Base-by-base conservation (phyloP, 2,888 invertebrate species). In the Aphidoletes aphidimyza region DNA sequence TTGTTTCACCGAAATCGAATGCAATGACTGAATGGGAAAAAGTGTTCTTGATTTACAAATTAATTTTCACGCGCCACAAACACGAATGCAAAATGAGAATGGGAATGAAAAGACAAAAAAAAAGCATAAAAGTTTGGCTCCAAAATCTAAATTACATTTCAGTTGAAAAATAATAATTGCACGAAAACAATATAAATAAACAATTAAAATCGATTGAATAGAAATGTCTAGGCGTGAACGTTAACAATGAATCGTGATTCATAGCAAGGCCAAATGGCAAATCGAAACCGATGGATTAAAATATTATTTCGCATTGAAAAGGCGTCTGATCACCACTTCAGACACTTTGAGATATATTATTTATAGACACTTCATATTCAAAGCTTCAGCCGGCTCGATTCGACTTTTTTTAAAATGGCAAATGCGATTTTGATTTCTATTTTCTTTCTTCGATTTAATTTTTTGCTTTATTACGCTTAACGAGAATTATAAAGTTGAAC, bases 161-260 rank as follows among this genome's bases (percentile, higher is more conserved):
- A 14, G 9, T n/a, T 42, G 42, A 42, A 42, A 9, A 9, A 14
- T 6, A 69, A 69, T 69, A 69, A 69, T 69, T 69, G 69, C 34
- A 69, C 69, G 69, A n/a, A 69, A 30, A 69, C 30, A 69, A 69
- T 69, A n/a, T n/a, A n/a, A 69, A 69, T 69, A 69, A 69, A 69
- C 69, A 30, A 69, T 69, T 69, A 69, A 69, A 69, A 69, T 69
- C 69, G 69, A 69, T 69, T 69, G 69, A n/a, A 30, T 19, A 19
- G 69, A 6, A 22, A 26, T 11, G 54, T 54, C 54, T 54, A n/a
- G 54, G 54, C 11, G 11, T 54, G 5, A 6, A n/a, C n/a, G n/a
- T n/a, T n/a, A 54, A 54, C 54, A 54, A 54, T 54, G 26, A 26
- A 26, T n/a, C 2, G 3, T n/a, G 19, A 69, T 69, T 69, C 26